Evolutionary conservation across 2,113 vertebrate species (phyloP).

Genomic region (Amphiprion ocellaris): DNA sequence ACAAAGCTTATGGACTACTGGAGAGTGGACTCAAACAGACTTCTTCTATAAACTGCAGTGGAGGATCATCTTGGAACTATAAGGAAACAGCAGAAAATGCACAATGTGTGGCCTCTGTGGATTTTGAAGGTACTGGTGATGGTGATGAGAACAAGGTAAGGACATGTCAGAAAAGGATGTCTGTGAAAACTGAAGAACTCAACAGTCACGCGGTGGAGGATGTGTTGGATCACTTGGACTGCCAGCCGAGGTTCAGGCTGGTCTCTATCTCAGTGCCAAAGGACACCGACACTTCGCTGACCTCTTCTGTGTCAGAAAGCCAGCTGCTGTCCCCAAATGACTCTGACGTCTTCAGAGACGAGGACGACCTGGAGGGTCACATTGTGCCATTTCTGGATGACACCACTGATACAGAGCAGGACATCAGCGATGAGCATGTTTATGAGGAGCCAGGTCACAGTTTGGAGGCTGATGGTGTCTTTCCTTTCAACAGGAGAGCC

Average conservation of each 20-base stretch:
- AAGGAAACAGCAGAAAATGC: constrained; percentile 60
- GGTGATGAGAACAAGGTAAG: constrained; percentile 30
- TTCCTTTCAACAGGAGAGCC: constrained; percentile 79
- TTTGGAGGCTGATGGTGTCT: constrained; percentile 77
- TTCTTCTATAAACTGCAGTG: constrained; percentile 22
- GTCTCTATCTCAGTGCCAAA: constrained; percentile 73
- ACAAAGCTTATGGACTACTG: constrained; percentile 9
- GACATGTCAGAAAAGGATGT: constrained; percentile 35
- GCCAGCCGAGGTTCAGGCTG: constrained; percentile 69
- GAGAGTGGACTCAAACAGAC: constrained; percentile 19
- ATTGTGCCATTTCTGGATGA: constrained; percentile 75
- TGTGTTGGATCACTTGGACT: constrained; percentile 46
- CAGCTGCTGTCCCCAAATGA: constrained; percentile 63
- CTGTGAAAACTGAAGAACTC: constrained; percentile 29
- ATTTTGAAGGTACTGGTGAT: constrained; percentile 52
- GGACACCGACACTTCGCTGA: constrained; percentile 64
- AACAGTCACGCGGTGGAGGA: constrained; percentile 13
- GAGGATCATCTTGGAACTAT: constrained; percentile 20
- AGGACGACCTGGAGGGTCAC: constrained; percentile 74
- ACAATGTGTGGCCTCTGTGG: constrained; percentile 49
- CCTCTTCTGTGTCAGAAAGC: constrained; percentile 67
- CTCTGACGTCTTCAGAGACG: constrained; percentile 61
- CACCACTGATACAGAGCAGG: constrained; percentile 70
- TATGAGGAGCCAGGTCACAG: constrained; percentile 79
- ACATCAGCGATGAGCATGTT: constrained; percentile 74